A percentile compares a stretch with the other conserved stretches of the same genome.
Conservation (phyloP, 1,140 invertebrate genomes). For the Trachelipus rathkii region DNA sequence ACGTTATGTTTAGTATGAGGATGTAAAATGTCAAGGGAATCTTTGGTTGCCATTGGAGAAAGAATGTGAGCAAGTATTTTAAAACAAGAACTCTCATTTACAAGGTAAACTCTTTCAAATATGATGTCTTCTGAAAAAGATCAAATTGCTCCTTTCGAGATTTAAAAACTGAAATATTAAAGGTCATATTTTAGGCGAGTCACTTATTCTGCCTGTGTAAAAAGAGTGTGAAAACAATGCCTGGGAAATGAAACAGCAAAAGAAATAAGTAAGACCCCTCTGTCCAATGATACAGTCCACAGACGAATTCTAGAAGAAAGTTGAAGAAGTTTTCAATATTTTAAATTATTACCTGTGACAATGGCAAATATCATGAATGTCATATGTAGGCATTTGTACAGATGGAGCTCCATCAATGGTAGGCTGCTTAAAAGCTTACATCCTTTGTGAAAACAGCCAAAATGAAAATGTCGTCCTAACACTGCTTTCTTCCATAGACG, state of each 20-base stretch:
- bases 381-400: constrained; percentile 10
- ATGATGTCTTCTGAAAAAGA: constrained; percentile 5
- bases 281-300: constrained; percentile 12
- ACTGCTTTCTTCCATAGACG: too few species aligned
- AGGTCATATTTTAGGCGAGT: constrained; percentile 14
- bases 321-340: constrained; percentile 4
- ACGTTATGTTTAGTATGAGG: not conserved
- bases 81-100: constrained; percentile 17
- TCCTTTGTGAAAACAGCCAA: too few species aligned
- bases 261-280: constrained; percentile 7
- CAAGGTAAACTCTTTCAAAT: constrained; percentile 8
- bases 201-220: constrained; percentile 12
- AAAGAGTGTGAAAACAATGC: constrained; percentile 7
- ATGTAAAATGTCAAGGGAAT: not conserved
- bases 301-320: not conserved
- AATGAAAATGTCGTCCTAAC: too few species aligned
- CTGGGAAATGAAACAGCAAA: constrained; percentile 5
- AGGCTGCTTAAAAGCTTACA: too few species aligned
- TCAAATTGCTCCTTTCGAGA: constrained; percentile 1
- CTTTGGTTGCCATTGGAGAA: not conserved
- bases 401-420: constrained; percentile 17
- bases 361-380: constrained; percentile 12
- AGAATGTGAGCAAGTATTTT: not conserved
- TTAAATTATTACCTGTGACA: constrained; percentile 4
- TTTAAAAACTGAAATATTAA: constrained; percentile 16